Evolutionary conservation across 1,140 invertebrate species (phyloP).

Genomic region (Mactra quadrangularis): DNA sequence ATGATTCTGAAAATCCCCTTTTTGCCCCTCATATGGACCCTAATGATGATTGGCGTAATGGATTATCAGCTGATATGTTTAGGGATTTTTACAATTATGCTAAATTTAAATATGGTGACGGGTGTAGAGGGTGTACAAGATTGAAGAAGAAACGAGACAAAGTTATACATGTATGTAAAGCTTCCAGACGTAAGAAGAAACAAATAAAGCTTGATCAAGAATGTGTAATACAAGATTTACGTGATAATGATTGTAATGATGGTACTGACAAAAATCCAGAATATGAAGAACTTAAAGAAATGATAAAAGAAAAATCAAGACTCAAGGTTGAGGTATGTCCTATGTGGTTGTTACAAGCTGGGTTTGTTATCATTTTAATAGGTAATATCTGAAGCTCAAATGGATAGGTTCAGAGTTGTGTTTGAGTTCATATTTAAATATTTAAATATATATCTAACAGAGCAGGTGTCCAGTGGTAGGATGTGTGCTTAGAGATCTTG

Average conservation of each 20-base stretch:
- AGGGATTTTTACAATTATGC: conserved; percentile 71
- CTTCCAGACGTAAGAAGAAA: conserved; percentile 69
- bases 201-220: conserved; percentile 68
- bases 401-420: neutral
- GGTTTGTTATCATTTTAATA: neutral
- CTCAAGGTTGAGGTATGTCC: neutral
- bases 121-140: conserved; percentile 68
- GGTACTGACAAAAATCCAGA: neutral
- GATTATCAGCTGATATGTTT: conserved; percentile 66
- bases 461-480: no score
- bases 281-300: conserved; percentile 51
- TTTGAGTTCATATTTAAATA: no score
- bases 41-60: conserved; percentile 69
- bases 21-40: conserved; percentile 51
- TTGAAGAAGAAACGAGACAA: conserved; percentile 59
- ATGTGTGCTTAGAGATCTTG: no score
- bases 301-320: conserved; percentile 49
- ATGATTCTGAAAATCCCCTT: conserved; percentile 72
- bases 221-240: conserved; percentile 45
- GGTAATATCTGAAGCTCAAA: neutral
- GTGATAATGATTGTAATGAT: conserved; percentile 23
- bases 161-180: conserved; percentile 43
- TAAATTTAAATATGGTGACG: conserved; percentile 66
- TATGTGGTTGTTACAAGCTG: neutral
- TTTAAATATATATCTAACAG: no score